Percentiles rank a stretch among this genome's conserved stretches.
Conservation (phyloP, 2,888 invertebrate species). For the Apamea sordens region DNA sequence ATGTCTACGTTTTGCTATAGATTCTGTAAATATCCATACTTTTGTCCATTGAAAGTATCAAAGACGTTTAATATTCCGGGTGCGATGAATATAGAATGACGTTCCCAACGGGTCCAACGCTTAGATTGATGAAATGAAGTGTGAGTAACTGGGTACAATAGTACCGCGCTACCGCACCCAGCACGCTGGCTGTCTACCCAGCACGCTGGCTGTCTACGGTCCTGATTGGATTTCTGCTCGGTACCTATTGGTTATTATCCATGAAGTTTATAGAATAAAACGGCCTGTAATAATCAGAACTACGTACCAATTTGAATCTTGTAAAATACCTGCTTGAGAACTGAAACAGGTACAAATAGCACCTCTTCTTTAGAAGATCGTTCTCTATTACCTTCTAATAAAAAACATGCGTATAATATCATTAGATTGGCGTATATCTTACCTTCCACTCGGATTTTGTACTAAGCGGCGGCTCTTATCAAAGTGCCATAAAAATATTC, state of each 20-base stretch:
- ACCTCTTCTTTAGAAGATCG: not conserved
- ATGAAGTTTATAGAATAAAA: not conserved
- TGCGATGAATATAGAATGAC: conserved; percentile 29
- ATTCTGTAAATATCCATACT: conserved; percentile 5
- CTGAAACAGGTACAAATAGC: not conserved
- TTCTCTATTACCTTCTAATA: not conserved
- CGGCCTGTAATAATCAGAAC: not conserved
- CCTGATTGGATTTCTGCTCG: conserved; percentile 15
- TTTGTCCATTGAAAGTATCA: conserved; percentile 24
- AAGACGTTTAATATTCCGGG: conserved; percentile 41
- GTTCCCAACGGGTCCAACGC: conserved; percentile 9
- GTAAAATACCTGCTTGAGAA: not conserved
- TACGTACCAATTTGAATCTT: not conserved
- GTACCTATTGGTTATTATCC: not conserved
- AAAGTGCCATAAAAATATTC: conserved; percentile 55
- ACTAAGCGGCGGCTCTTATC: conserved; percentile 42
- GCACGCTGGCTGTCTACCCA: not conserved
- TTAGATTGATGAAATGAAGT: conserved; percentile 50
- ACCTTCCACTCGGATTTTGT: conserved; percentile 33
- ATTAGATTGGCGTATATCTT: not conserved
- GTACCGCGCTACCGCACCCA: not conserved
- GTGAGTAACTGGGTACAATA: conserved; percentile 6
- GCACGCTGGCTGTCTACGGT: not conserved
- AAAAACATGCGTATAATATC: not conserved
- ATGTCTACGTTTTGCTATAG: not conserved